Percentiles rank a stretch among this genome's conserved stretches.
Evolutionary conservation across 1,140 invertebrate genomes (phyloP).

Genomic region (Hydropsyche tenuis): DNA sequence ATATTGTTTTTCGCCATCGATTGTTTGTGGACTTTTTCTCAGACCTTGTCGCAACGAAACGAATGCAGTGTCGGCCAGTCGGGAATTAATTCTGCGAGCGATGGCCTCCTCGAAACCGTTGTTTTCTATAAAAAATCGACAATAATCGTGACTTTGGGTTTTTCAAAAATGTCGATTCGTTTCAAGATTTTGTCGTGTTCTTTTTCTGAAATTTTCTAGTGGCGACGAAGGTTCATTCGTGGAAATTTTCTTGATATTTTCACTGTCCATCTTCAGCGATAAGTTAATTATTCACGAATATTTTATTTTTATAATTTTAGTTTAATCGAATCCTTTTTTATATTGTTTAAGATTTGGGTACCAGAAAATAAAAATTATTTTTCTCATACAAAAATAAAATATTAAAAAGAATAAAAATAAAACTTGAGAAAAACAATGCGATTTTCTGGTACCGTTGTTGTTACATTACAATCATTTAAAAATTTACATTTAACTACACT

Average conservation of each 20-base stretch:
- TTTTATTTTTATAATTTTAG: no score
- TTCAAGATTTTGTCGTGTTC: background rate
- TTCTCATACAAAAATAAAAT: no score
- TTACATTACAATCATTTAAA: no score
- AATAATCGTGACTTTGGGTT: background rate
- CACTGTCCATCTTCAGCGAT: conserved; percentile 28
- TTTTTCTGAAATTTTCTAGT: background rate
- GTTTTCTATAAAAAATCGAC: conserved; percentile 47
- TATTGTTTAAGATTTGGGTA: background rate
- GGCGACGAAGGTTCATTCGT: background rate
- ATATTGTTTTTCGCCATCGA: conserved; percentile 13
- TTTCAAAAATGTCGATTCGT: background rate
- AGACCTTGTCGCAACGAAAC: conserved; percentile 80
- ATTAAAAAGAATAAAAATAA: no score
- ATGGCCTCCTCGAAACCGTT: conserved; percentile 73
- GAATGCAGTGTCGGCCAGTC: conserved; percentile 94
- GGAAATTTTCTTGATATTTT: background rate
- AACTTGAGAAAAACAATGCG: no score
- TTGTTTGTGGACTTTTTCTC: conserved; percentile 52
- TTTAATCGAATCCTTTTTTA: no score
- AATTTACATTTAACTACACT: background rate
- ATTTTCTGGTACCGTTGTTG: no score
- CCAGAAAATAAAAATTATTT: no score
- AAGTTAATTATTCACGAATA: background rate
- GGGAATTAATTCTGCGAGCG: conserved; percentile 92